These are phyloP conservation scores for Sesamia nonagrioides DNA, from an alignment of 1,140 invertebrate genomes.

Conservation along the genomic window DNA sequence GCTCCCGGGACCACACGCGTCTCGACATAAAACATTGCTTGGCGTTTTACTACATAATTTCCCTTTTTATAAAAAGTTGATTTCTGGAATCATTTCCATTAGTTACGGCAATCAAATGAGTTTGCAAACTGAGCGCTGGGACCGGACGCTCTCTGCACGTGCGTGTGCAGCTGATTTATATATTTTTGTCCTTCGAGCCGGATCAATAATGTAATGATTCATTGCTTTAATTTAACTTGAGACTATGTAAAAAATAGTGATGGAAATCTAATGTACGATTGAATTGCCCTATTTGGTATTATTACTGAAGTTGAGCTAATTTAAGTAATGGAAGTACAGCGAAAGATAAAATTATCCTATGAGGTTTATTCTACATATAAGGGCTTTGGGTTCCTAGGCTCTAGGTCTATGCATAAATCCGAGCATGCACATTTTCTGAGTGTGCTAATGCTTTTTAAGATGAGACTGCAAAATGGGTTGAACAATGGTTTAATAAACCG, in stretches of 20 bases:
- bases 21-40: not conserved
- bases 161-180: not conserved
- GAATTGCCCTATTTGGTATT: too few species aligned
- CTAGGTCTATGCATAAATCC: too few species aligned
- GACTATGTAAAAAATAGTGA: not conserved
- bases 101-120: not conserved
- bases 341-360: too few species aligned
- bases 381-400: too few species aligned
- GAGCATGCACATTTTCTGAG: too few species aligned
- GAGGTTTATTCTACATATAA: too few species aligned
- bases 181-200: conserved; percentile 10
- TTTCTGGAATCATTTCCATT: conserved; percentile 9
- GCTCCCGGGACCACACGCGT: not conserved
- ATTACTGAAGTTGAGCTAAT: too few species aligned
- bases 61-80: not conserved
- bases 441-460: too few species aligned
- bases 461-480: too few species aligned
- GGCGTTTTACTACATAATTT: not conserved
- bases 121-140: not conserved
- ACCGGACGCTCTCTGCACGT: conserved; percentile 25
- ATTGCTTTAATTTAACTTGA: not conserved
- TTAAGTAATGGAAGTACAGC: too few species aligned
- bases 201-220: not conserved
- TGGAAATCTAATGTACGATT: too few species aligned
- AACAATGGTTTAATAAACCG: too few species aligned